Base-by-base conservation (phyloP, 1,140 invertebrate species). In the Zophobas morio region DNA sequence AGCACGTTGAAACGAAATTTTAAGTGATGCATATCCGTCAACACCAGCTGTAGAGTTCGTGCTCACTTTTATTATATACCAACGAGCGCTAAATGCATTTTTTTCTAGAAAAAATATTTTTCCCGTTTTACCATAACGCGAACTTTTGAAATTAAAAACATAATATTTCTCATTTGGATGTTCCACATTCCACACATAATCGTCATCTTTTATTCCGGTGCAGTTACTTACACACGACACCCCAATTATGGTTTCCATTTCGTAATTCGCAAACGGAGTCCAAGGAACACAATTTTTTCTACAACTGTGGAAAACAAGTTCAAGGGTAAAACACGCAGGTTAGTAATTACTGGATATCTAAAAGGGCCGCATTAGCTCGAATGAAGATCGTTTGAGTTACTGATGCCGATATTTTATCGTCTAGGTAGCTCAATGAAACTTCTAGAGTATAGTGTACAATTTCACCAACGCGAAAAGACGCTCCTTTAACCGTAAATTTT, bases 201-300 rank as follows among this genome's bases (percentile, higher is more conserved):
- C 20, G 8, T 60, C 2, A 2, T 60, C 33, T 3, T 60, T 8
- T 2, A 60, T 60, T 60, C 37, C 37, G 1, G 1, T 6, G 33
- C 56, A 60, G 35, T 60, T 60, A 2, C 35, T 60, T 8, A 33
- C n/a, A 33, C 56, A 60, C 37, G 34, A 8, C 56, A 37, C 56
- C 6, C 0, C 33, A 8, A 60, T 3, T 32, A 36, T 32, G 8
- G 37, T 33, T 2, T 32, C 37, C 6, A 36, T 8, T 32, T 60
- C 6, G 6, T 34, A 6, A 6, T n/a, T 60, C 6, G 56, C 8
- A 2, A 60, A 20, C 2, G 8, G 8, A 2, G 56, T 37, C 6
- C 20, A 20, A 0, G 56, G 56, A 8, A 34, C n/a, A 33, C 56
- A 60, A 2, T 60, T 60, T 35, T 60, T 60, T 34, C n/a, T 36